Evolutionary conservation across 1,140 invertebrate species (phyloP).

Genomic region (Ctenoplectra terminalis): DNA sequence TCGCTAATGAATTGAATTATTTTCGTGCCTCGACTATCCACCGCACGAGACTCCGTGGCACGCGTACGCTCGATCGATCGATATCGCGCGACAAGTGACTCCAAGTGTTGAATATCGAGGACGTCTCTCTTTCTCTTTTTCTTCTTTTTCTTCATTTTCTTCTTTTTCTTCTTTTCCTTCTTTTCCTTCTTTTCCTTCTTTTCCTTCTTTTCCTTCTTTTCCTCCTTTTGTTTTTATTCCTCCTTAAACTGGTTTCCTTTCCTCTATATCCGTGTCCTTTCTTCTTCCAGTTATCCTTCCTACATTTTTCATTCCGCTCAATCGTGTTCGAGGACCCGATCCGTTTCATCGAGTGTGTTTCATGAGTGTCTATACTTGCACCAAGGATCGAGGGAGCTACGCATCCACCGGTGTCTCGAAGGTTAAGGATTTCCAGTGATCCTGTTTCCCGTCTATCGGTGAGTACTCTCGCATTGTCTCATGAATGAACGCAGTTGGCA

Average conservation of each 20-base stretch:
- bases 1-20: conserved; percentile 50
- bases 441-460: neutral
- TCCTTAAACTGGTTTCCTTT: neutral
- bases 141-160: neutral
- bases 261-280: too few relatives aligned
- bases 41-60: conserved; percentile 44
- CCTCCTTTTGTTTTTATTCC: neutral
- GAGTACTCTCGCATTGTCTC: conserved; percentile 15
- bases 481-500: neutral
- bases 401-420: neutral
- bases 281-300: too few relatives aligned
- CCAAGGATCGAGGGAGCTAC: conserved; percentile 23
- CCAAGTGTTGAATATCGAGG: conserved; percentile 45
- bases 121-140: neutral
- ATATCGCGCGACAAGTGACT: conserved; percentile 59
- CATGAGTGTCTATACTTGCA: conserved; percentile 24
- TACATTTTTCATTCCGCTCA: too few relatives aligned
- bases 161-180: neutral
- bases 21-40: conserved; percentile 44
- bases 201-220: neutral
- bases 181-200: neutral
- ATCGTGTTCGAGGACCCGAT: too few relatives aligned
- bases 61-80: conserved; percentile 63
- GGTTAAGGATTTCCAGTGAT: conserved; percentile 36
- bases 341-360: conserved; percentile 27